Evolutionary conservation across 2,797 vertebrate genomes (phyloP), one percentile per base, ranked within the genome.

Genomic region (Chelon auratus): DNA sequence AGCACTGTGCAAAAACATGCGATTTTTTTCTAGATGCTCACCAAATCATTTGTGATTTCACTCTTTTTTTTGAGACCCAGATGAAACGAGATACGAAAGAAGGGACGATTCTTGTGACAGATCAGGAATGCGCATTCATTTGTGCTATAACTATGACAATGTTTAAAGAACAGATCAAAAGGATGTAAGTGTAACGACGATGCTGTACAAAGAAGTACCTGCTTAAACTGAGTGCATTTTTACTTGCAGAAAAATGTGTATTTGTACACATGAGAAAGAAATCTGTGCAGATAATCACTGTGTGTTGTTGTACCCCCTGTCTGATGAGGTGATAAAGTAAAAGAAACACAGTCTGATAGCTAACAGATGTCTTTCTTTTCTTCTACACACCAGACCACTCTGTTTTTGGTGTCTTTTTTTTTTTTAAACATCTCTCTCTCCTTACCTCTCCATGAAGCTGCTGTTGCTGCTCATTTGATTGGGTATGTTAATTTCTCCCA

Each of bases 301-400:
- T 13, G 1, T 62, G 51, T 66, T 72, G 68, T 1, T 58, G 2
- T 22, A 4, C 42, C 47, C 0, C 2, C 39, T 4, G 0, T 1
- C 53, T 53, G 62, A 68, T 71, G 33, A 77, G 67, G 58, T 11
- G 75, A 81, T 76, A 42, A 40, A 50, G 26, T 26, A 14, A 62
- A 58, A 62, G 33, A 20, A 47, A 68, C 40, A 18, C 9, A 55
- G 62, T 70, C n/a, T 52, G 12, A 84, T 73, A 9, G 67, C 58
- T 61, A 60, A 48, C 70, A 65, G 67, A 79, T 79, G 70, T 17
- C 10, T 20, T 9, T 39, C 36, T 11, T 22, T 42, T 56, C 43
- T 33, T 33, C 30, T 33, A 5, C 30, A 6, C 30, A 33, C 30
- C 30, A 33, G 30, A 33, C 30, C 30, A 15, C 11, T 18, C 13